Base-by-base conservation (phyloP, 2,797 vertebrate genomes). In the Acrossocheilus fasciatus region DNA sequence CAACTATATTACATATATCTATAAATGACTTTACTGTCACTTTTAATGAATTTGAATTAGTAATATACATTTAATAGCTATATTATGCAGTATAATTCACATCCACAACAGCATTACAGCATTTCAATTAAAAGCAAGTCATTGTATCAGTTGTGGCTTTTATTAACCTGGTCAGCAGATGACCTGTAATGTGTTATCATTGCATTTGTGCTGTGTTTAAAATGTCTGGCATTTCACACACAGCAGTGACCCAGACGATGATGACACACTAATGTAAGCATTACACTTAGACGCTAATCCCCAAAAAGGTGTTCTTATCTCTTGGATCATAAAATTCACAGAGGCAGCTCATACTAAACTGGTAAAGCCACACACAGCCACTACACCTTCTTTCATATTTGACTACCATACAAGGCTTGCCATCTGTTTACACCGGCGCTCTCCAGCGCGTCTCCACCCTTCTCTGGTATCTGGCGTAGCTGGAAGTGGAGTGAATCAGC, bases 401-500 rank as follows among this genome's bases (percentile, higher is more conserved):
- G 26, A 62, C 14, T 36, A 8, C 70, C 54, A 75, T 62, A 62
- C 2, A 83, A 47, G 18, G 70, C 18, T 74, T 30, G 0, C 10
- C 82, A 50, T 75, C 11, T 66, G 26, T 62, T 83, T 62, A 75
- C 70, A 47, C 39, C 43, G n/a, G 74, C 14, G 11, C 39, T 64
- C 8, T 66, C 41, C 9, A 17, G 12, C 43, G 0, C 7, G 23
- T 15, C 57, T 62, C 43, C 82, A 39, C 72, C 82, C 82, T 66
- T 84, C 12, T 3, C 20, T 75, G 72, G 59, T 39, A 75, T 84
- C 43, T 76, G 57, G 6, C 17, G 4, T 20, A 45, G 54, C 36
- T 45, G 20, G 54, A 26, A 54, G 26, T 59, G 36, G 54, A 76
- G 57, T 76, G 82, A 84, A 75, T 84, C 70, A 84, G 72, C 72